Evolutionary conservation across 2,888 invertebrate genomes (phyloP).

Genomic region (Epinotia ramella): DNA sequence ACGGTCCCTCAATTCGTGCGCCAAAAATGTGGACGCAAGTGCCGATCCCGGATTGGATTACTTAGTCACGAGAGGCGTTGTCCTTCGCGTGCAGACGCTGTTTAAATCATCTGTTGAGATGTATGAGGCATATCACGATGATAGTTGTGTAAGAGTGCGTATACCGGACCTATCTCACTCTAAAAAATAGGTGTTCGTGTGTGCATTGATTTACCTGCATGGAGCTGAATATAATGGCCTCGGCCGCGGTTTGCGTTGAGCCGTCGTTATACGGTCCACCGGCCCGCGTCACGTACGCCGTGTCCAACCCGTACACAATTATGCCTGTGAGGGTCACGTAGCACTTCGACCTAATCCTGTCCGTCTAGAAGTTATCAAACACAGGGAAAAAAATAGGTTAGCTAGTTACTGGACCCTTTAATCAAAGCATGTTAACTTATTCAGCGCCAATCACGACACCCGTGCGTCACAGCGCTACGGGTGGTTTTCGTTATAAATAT

Average conservation of each 20-base stretch:
- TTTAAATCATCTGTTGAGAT: too few species aligned
- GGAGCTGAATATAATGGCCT: slow-evolving; percentile 61
- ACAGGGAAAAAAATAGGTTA: neutral
- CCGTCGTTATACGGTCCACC: slow-evolving; percentile 63
- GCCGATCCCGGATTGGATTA: too few species aligned
- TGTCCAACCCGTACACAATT: slow-evolving; percentile 65
- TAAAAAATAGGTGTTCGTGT: too few species aligned
- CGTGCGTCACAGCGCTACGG: too few species aligned
- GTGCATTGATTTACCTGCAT: slow-evolving; percentile 56
- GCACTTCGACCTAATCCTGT: neutral
- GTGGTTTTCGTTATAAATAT: too few species aligned
- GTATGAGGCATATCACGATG: too few species aligned
- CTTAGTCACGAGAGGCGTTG: too few species aligned
- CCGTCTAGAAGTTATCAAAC: slow-evolving; percentile 42
- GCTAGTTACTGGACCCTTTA: neutral
- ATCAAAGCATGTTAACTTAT: neutral
- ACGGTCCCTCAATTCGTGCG: too few species aligned
- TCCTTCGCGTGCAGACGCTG: too few species aligned
- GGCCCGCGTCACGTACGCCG: slow-evolving; percentile 61
- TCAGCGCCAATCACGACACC: neutral
- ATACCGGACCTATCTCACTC: too few species aligned
- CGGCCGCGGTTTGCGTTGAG: slow-evolving; percentile 53
- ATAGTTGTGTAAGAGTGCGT: too few species aligned
- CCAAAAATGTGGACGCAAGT: too few species aligned
- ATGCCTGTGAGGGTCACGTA: slow-evolving; percentile 50